Percentiles rank a stretch among this genome's conserved stretches.
Conservation (phyloP, 2,888 invertebrate species). For the Trilocha varians region DNA sequence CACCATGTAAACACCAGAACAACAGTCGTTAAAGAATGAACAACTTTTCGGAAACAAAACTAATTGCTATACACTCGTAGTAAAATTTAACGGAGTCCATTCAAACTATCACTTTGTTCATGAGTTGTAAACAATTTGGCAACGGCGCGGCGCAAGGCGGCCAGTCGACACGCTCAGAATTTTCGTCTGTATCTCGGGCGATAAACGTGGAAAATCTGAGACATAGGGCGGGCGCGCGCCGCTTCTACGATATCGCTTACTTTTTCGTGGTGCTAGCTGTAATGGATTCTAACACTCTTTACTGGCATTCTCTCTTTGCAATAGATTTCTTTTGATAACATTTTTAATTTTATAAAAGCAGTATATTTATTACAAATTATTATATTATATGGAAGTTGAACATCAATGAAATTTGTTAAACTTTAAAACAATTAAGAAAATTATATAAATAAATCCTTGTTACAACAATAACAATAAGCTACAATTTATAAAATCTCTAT, state of each 20-base stretch:
- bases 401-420: no score
- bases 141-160: conserved; percentile 15
- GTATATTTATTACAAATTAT: no score
- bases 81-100: neutral
- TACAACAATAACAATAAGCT: no score
- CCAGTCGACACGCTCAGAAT: conserved; percentile 22
- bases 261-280: neutral
- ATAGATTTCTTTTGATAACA: no score
- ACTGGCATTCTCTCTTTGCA: neutral
- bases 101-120: neutral
- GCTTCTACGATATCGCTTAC: neutral
- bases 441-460: no score
- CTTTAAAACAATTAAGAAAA: no score
- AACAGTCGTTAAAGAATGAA: neutral
- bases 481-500: no score
- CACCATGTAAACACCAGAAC: neutral
- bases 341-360: no score
- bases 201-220: conserved; percentile 10
- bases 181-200: conserved; percentile 16
- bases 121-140: neutral
- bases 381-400: no score
- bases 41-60: neutral
- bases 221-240: conserved; percentile 12
- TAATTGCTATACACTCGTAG: neutral
- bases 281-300: neutral